phyloP scores from a whole-genome alignment of 37 sponge, comb jelly and placozoan genomes.

The Cladorhizidae sp. region DNA sequence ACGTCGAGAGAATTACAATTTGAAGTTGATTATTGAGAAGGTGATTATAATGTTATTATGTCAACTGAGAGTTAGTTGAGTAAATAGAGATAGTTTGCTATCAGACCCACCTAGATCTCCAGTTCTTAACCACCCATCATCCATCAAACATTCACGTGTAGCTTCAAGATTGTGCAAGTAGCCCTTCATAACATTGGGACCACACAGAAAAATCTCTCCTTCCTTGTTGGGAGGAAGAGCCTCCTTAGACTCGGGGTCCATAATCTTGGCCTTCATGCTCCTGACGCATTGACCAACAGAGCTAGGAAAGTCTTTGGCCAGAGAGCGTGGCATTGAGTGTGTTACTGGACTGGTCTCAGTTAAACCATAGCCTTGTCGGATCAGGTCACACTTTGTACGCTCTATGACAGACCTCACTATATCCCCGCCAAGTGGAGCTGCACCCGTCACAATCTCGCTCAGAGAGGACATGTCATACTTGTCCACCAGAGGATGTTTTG shows the following conservation, averaged over 20 bases:
- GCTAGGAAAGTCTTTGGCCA: conserved; percentile 27
- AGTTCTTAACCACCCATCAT: conserved; percentile 84
- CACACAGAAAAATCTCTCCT: conserved; percentile 77
- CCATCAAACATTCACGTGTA: too few relatives aligned
- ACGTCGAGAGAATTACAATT: too few relatives aligned
- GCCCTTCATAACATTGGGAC: conserved; percentile 91
- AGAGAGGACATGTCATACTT: conserved; percentile 78
- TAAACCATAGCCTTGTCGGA: conserved; percentile 84
- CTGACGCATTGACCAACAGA: conserved; percentile 65
- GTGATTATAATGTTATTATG: too few relatives aligned
- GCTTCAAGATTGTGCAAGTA: conserved; percentile 83
- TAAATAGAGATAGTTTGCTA: too few relatives aligned
- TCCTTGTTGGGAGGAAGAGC: conserved; percentile 34
- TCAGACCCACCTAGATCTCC: conserved; percentile 87
- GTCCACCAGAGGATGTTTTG: conserved; percentile 79
- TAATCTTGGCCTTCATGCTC: too few relatives aligned
- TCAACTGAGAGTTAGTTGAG: too few relatives aligned
- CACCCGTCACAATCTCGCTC: conserved; percentile 65
- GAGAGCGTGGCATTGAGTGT: conserved; percentile 26
- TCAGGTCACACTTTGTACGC: conserved; percentile 24
- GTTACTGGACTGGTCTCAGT: conserved; percentile 84
- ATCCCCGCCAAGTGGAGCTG: conserved; percentile 89
- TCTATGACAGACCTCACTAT: conserved; percentile 43
- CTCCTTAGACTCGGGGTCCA: conserved; percentile 50
- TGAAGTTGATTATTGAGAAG: too few relatives aligned